Percentiles rank a stretch among this genome's conserved stretches.
phyloP scores from a whole-genome alignment of 2,797 vertebrate species.

The Eremophila alpestris region DNA sequence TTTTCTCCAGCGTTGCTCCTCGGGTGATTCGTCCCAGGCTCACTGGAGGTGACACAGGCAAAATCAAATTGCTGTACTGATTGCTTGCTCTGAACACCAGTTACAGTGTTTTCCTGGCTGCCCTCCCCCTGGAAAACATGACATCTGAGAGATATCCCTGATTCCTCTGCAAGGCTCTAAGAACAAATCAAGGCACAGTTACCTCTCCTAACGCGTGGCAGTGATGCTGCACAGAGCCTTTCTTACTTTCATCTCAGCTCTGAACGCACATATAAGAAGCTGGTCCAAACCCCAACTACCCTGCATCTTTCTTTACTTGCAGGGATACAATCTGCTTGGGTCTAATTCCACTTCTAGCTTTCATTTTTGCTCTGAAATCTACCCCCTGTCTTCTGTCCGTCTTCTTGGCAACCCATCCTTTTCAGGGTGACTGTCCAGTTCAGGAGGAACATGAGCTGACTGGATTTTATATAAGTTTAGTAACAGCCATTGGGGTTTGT shows the following conservation, averaged over 20 bases:
- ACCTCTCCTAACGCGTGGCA: fast-evolving
- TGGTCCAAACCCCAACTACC: not conserved
- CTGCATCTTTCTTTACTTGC: not conserved
- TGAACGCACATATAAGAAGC: not conserved
- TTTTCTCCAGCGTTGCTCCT: not conserved
- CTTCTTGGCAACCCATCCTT: not conserved
- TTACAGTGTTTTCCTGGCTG: not conserved
- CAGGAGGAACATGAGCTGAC: not conserved
- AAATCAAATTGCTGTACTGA: not conserved
- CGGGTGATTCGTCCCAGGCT: not conserved
- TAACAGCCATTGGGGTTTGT: not conserved
- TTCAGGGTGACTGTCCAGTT: not conserved
- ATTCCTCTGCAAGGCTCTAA: not conserved
- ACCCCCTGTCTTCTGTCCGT: not conserved
- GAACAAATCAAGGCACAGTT: not conserved
- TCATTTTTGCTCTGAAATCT: not conserved
- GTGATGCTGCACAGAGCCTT: not conserved
- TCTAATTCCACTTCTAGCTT: not conserved
- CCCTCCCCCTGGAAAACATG: not conserved
- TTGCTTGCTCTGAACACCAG: not conserved
- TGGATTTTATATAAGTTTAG: not conserved
- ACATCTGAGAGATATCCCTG: not conserved
- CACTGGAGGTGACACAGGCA: not conserved
- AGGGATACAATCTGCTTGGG: not conserved
- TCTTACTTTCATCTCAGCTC: not conserved